Evolutionary conservation across 2,113 vertebrate species (phyloP).

Genomic region (Colius striatus): DNA sequence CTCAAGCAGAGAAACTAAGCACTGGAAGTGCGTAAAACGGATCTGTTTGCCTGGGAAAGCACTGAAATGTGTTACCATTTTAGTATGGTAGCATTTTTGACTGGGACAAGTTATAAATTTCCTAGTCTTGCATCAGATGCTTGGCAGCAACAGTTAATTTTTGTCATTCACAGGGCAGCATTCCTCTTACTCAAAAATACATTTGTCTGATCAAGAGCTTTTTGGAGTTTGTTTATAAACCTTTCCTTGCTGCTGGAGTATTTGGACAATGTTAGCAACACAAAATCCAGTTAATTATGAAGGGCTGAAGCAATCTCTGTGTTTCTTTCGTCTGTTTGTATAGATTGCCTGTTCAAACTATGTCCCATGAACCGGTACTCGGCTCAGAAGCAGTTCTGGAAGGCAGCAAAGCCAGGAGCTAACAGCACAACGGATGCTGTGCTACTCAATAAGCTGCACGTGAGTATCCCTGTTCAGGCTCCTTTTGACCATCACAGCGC

Average conservation of each 20-base stretch:
- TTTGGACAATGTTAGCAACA: background rate
- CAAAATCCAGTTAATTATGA: background rate
- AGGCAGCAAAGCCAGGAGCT: constrained; percentile 95
- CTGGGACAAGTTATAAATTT: constrained; percentile 5
- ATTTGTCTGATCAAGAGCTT: constrained; percentile 22
- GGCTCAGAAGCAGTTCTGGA: constrained; percentile 99
- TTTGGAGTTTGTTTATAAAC: constrained; percentile 47
- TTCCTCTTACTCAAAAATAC: constrained; percentile 48
- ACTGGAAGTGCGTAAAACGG: background rate
- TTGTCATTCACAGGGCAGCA: constrained; percentile 15
- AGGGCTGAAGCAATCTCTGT: background rate
- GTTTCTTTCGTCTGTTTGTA: background rate
- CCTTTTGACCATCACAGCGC: background rate
- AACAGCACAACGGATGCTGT: constrained; percentile 95
- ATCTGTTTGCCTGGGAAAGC: background rate
- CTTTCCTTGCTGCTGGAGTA: background rate
- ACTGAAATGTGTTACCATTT: background rate
- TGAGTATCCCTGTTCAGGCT: constrained; percentile 63
- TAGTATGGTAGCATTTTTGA: background rate
- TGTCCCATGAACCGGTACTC: constrained; percentile 99
- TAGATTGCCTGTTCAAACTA: constrained; percentile 97
- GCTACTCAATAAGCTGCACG: constrained; percentile 94
- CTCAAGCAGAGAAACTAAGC: accelerated
- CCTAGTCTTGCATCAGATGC: constrained; percentile 40
- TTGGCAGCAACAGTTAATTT: constrained; percentile 48